Evolutionary conservation across 1,140 invertebrate genomes (phyloP), one percentile per base, ranked within the genome.

Genomic region (Calosoma granatense): DNA sequence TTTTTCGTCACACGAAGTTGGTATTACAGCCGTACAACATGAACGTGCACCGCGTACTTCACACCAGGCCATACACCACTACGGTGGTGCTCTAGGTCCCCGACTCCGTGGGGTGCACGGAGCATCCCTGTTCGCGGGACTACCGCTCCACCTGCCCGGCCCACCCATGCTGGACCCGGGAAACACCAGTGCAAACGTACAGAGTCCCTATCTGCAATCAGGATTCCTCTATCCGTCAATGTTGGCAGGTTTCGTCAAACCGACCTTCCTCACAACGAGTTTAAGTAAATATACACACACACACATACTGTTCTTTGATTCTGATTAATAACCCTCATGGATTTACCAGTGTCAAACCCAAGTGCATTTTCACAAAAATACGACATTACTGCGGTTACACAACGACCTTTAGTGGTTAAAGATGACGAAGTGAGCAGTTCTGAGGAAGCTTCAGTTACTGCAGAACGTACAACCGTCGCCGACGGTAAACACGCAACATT

Each of bases 11-110:
- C n/a, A n/a, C 4, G 22, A 20, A 52, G 20, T 53, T 60, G 12
- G 15, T 54, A 19, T 60, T 61, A 60, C 77, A 94, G 91, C 91
- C 58, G 91, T 94, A 2, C 90, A 94, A 68, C 89, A 94, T 72
- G 90, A 94, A 73, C 75, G 91, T 60, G 88, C 90, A 12, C 89
- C 90, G 0, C 73, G 90, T 58, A 78, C 79, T 15, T 70, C 72
- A 6, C 36, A 55, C 19, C 67, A 70, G 20, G 55, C 62, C 2
- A 51, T 52, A 2, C 69, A 70, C 54, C 69, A 23, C 63, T 66
- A 20, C 67, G 65, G 51, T 61, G 63, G 14, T 39, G 61, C 58
- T 59, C 69, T 65, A 58, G 68, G 55, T 55, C 68, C 55, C 30
- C 58, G 57, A 47, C 41, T 67, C 68, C 56, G 66, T 65, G 57